phyloP scores from a whole-genome alignment of 1,140 invertebrate genomes.

The Plectus sambesii region DNA sequence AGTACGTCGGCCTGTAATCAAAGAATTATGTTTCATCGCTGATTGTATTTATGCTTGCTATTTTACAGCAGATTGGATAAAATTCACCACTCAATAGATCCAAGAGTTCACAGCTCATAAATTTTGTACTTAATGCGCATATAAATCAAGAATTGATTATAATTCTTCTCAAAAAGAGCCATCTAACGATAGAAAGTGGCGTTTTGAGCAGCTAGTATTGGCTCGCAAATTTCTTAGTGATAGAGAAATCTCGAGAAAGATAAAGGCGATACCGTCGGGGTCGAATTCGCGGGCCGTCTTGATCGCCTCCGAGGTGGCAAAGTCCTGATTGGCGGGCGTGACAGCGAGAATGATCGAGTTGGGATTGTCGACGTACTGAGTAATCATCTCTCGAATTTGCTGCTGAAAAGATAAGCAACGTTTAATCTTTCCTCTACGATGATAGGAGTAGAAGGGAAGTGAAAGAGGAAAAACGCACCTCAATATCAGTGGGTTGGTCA shows the following conservation, averaged over 20 bases:
- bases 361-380: constrained; percentile 52
- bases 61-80: constrained; percentile 13
- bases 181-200: too few species aligned
- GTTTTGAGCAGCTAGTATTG: neutral
- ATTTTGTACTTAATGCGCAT: too few species aligned
- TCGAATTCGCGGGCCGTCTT: constrained; percentile 84
- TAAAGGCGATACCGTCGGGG: constrained; percentile 59
- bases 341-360: constrained; percentile 60
- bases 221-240: neutral
- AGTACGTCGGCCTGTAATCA: constrained; percentile 60
- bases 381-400: constrained; percentile 52
- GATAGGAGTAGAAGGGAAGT: neutral
- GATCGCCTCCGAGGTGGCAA: constrained; percentile 84
- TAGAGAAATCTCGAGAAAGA: neutral
- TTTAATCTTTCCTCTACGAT: neutral
- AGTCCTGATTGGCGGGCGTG: constrained; percentile 86
- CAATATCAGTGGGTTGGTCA: constrained; percentile 56
- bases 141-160: too few species aligned
- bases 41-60: neutral
- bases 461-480: constrained; percentile 31
- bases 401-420: constrained; percentile 14
- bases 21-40: constrained; percentile 8
- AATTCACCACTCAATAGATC: neutral
- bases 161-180: too few species aligned
- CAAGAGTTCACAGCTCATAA: too few species aligned